phyloP scores from a whole-genome alignment of 2,113 vertebrate species.

The Physeter macrocephalus region DNA sequence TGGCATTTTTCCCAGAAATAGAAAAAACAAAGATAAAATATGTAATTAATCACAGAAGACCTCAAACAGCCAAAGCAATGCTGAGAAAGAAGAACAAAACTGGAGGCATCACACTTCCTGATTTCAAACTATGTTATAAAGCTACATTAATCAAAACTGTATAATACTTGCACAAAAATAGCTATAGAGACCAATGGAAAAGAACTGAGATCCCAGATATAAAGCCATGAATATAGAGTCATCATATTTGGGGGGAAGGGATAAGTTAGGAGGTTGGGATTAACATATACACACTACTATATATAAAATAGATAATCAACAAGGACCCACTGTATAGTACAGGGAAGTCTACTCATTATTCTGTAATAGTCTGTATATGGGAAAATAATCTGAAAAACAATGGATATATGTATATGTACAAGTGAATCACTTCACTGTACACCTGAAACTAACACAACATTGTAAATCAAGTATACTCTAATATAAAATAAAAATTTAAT shows the following conservation, averaged over 20 bases:
- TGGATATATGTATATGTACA: neutral
- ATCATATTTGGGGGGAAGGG: neutral
- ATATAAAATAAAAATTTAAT: neutral
- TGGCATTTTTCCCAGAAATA: neutral
- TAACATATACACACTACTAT: neutral
- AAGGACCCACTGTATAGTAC: neutral
- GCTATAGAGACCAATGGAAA: too few species aligned
- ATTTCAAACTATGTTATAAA: too few species aligned
- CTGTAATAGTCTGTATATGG: too few species aligned
- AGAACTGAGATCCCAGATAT: neutral
- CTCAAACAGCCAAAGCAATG: too few species aligned
- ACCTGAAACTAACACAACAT: neutral
- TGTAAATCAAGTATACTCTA: neutral
- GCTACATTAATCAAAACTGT: too few species aligned
- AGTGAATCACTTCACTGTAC: neutral
- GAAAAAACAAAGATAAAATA: neutral
- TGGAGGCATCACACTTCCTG: too few species aligned
- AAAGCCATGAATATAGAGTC: neutral
- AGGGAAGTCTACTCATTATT: neutral
- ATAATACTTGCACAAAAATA: too few species aligned
- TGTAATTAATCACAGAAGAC: neutral
- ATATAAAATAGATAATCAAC: neutral
- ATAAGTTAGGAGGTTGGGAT: neutral
- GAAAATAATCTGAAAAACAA: neutral
- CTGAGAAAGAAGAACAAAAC: too few species aligned